Conservation (phyloP, 2,113 vertebrate species). For the Trichechus manatus region DNA sequence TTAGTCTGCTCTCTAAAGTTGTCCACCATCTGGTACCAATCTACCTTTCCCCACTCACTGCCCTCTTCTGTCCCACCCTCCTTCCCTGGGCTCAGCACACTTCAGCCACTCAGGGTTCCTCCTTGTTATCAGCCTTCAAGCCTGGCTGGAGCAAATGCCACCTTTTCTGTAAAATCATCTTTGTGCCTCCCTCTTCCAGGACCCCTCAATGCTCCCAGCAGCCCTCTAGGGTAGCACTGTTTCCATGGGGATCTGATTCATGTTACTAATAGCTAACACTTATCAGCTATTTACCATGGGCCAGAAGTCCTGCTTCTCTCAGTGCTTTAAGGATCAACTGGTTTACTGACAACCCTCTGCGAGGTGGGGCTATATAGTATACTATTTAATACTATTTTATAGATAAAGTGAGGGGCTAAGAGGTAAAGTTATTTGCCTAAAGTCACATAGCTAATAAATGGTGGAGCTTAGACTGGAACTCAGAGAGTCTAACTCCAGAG, state of each 20-base stretch:
- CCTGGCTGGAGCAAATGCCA: neutral
- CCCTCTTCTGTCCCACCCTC: fast-evolving
- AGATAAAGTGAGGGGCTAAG: neutral
- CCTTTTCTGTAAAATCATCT: neutral
- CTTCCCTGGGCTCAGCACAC: neutral
- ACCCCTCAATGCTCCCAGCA: neutral
- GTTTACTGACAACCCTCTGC: neutral
- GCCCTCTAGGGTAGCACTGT: neutral
- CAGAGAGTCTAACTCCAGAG: neutral
- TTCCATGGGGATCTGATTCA: neutral
- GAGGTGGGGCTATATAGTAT: neutral
- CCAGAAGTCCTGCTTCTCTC: no score
- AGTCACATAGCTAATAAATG: fast-evolving
- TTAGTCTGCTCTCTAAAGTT: neutral
- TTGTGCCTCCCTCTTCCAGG: neutral
- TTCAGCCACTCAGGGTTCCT: neutral
- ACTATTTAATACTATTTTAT: neutral
- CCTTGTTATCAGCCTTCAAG: neutral
- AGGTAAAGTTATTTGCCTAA: neutral
- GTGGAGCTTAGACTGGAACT: neutral
- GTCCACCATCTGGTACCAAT: fast-evolving
- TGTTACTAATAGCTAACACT: neutral
- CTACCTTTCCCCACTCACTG: neutral
- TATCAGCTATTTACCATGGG: neutral
- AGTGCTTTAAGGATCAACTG: neutral